phyloP scores from a whole-genome alignment of 2,113 vertebrate genomes.

The Psammodynastes pulverulentus region DNA sequence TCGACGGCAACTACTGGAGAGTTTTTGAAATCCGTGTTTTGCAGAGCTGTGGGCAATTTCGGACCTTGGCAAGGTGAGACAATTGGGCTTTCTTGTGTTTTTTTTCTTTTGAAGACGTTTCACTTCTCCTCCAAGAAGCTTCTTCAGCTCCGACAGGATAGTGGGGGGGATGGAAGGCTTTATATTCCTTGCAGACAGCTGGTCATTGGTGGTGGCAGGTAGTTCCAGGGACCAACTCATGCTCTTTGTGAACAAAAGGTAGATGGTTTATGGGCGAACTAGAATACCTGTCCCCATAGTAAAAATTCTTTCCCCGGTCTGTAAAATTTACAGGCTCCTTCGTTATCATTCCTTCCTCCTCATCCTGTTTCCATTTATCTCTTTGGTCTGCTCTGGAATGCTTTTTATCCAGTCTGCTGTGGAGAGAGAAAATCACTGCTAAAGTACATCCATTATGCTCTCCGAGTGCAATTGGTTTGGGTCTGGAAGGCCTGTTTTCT shows the following conservation, averaged over 20 bases:
- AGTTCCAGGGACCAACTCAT: background rate
- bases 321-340: background rate
- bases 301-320: accelerated
- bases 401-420: slow-evolving; percentile 34
- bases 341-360: background rate
- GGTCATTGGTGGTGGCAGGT: background rate
- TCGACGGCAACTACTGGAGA: background rate
- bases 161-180: too few species aligned
- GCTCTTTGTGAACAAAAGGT: background rate
- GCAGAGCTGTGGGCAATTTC: too few species aligned
- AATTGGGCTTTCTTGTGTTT: too few species aligned
- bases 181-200: too few species aligned
- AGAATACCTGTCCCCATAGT: background rate
- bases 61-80: background rate
- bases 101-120: too few species aligned
- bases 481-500: slow-evolving; percentile 30
- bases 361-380: background rate
- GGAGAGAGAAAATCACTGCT: slow-evolving; percentile 25
- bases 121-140: too few species aligned
- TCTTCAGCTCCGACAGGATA: too few species aligned
- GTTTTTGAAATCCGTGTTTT: background rate
- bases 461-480: slow-evolving; percentile 46
- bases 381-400: slow-evolving; percentile 35
- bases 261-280: background rate
- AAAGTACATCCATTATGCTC: slow-evolving; percentile 27